A percentile compares a stretch with the other conserved stretches of the same genome.
Conservation (phyloP, 2,888 invertebrate genomes). For the Metellina segmentata region DNA sequence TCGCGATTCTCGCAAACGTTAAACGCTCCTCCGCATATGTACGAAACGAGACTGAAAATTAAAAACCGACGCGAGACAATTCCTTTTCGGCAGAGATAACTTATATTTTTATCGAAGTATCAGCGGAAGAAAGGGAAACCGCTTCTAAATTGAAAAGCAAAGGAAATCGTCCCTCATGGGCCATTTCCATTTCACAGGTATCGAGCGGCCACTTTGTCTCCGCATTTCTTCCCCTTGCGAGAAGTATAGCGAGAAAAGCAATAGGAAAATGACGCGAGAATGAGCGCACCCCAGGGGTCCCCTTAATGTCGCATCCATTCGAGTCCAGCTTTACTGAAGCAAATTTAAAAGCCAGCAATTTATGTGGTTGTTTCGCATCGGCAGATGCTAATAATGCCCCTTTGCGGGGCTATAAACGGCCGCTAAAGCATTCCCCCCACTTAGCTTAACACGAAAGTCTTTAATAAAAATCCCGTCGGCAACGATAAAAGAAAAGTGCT, state of each 20-base stretch:
- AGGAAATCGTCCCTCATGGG: conserved; percentile 5
- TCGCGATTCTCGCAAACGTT: too few relatives aligned
- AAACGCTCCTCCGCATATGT: too few relatives aligned
- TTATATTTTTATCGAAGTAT: too few relatives aligned
- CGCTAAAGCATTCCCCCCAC: conserved; percentile 63
- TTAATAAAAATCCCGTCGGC: conserved; percentile 69
- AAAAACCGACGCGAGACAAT: too few relatives aligned
- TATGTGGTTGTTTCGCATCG: conserved; percentile 65
- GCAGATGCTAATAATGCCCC: conserved; percentile 74
- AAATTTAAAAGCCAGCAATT: conserved; percentile 73
- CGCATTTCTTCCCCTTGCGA: not conserved
- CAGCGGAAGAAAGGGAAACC: too few relatives aligned
- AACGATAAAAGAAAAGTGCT: conserved; percentile 62
- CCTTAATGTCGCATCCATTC: conserved; percentile 68
- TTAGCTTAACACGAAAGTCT: conserved; percentile 71
- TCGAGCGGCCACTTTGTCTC: conserved; percentile 22
- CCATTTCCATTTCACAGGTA: conserved; percentile 61
- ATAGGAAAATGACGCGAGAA: conserved; percentile 63
- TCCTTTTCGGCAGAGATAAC: too few relatives aligned
- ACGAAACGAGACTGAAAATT: too few relatives aligned
- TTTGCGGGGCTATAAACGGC: conserved; percentile 63
- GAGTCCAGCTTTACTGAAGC: conserved; percentile 53
- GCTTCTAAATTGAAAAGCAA: not conserved
- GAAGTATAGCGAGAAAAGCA: conserved; percentile 30
- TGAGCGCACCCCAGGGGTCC: conserved; percentile 50